Conservation (phyloP, 2,888 invertebrate species). For the Nomada fabriciana region DNA sequence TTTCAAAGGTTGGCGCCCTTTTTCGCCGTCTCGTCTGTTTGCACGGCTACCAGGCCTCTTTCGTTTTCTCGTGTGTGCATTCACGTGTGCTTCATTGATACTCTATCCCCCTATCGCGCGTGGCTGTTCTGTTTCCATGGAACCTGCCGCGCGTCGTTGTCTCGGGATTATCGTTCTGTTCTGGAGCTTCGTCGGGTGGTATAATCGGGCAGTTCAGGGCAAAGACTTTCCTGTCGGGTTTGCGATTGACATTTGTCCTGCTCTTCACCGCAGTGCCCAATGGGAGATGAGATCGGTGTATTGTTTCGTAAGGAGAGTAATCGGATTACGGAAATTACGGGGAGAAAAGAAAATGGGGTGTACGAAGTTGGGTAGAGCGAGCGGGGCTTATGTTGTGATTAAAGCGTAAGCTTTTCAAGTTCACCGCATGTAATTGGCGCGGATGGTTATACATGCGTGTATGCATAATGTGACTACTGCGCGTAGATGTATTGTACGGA, state of each 20-base stretch:
- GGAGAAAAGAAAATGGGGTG: not conserved
- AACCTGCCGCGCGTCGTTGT: conserved; percentile 35
- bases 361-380: not conserved
- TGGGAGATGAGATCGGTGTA: not conserved
- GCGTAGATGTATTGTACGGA: too few species aligned
- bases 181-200: conserved; percentile 17
- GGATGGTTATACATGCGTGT: too few species aligned
- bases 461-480: too few species aligned
- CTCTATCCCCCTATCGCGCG: conserved; percentile 35
- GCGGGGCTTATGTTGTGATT: not conserved
- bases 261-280: not conserved
- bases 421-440: not conserved
- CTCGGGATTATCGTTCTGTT: conserved; percentile 50
- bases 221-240: conserved; percentile 15
- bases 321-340: not conserved
- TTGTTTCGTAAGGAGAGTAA: conserved; percentile 5
- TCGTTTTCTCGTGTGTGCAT: conserved; percentile 57
- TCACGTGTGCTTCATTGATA: conserved; percentile 64
- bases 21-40: conserved; percentile 67
- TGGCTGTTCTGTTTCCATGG: conserved; percentile 19
- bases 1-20: conserved; percentile 69
- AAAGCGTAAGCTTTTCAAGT: not conserved
- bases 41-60: conserved; percentile 53
- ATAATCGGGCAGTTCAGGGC: conserved; percentile 27
- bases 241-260: conserved; percentile 7